Conservation (phyloP, 2,888 invertebrate species). For the Chorisops tibialis region DNA sequence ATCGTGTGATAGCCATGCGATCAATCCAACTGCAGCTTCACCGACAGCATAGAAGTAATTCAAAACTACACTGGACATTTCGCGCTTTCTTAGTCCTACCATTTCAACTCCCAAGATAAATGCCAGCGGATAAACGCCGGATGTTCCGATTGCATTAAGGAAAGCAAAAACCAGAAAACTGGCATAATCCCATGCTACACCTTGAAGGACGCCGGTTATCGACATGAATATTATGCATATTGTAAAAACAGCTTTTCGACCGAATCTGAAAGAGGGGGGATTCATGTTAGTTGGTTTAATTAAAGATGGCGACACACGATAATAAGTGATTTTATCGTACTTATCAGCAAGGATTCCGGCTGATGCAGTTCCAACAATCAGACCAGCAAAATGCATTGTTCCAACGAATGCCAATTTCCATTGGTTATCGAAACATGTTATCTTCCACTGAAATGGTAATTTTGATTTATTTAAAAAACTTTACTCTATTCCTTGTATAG, state of each 20-base stretch:
- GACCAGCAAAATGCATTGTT: constrained; percentile 61
- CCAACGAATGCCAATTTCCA: constrained; percentile 63
- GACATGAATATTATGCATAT: constrained; percentile 59
- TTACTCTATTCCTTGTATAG: too few relatives aligned
- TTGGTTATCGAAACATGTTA: constrained; percentile 60
- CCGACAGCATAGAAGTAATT: constrained; percentile 65
- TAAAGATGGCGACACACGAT: neutral
- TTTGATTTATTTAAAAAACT: neutral
- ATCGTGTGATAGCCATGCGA: constrained; percentile 59
- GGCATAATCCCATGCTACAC: constrained; percentile 55
- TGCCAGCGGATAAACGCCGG: constrained; percentile 60
- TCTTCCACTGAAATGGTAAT: constrained; percentile 54
- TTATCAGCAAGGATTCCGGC: constrained; percentile 62
- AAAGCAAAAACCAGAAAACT: constrained; percentile 57
- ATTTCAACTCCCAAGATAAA: constrained; percentile 64
- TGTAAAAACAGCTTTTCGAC: constrained; percentile 59
- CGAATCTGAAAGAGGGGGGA: constrained; percentile 52
- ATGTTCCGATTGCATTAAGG: constrained; percentile 60
- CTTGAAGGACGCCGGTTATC: constrained; percentile 57
- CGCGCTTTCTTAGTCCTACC: constrained; percentile 61
- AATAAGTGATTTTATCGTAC: too few relatives aligned
- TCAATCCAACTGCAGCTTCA: constrained; percentile 59
- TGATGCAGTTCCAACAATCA: constrained; percentile 59
- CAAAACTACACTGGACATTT: constrained; percentile 60
- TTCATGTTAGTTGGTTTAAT: neutral